phyloP scores from a whole-genome alignment of 2,888 invertebrate species.

The Ecliptopera silaceata region DNA sequence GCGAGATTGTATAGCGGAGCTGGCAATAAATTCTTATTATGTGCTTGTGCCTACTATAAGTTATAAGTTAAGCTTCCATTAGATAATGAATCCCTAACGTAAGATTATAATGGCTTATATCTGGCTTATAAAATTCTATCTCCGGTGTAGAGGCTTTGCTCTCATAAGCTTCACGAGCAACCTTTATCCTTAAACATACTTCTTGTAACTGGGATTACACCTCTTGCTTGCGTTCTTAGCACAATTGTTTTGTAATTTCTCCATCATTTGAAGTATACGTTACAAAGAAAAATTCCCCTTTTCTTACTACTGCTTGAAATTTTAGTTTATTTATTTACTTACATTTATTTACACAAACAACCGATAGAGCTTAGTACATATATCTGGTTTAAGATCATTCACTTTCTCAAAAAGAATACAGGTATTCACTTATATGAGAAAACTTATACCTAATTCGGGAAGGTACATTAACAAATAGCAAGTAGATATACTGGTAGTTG shows the following conservation, averaged over 20 bases:
- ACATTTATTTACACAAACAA: background rate
- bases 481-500: no score
- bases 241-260: no score
- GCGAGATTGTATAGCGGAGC: conserved; percentile 18
- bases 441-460: no score
- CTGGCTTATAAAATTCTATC: conserved; percentile 3
- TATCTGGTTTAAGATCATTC: no score
- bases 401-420: no score
- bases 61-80: conserved; percentile 10
- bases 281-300: no score
- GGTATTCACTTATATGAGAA: no score
- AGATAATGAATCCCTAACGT: conserved; percentile 3
- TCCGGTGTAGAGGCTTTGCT: background rate
- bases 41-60: conserved; percentile 7
- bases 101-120: conserved; percentile 2
- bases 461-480: no score
- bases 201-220: background rate
- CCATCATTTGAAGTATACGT: no score
- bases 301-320: no score
- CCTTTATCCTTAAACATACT: background rate
- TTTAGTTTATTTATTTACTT: no score
- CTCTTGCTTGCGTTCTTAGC: background rate
- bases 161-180: background rate
- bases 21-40: conserved; percentile 16
- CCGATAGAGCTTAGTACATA: no score